A percentile compares a stretch with the other conserved stretches of the same genome.
phyloP scores from a whole-genome alignment of 2,113 vertebrate genomes.

The Boulengeromyrus knoepffleri region DNA sequence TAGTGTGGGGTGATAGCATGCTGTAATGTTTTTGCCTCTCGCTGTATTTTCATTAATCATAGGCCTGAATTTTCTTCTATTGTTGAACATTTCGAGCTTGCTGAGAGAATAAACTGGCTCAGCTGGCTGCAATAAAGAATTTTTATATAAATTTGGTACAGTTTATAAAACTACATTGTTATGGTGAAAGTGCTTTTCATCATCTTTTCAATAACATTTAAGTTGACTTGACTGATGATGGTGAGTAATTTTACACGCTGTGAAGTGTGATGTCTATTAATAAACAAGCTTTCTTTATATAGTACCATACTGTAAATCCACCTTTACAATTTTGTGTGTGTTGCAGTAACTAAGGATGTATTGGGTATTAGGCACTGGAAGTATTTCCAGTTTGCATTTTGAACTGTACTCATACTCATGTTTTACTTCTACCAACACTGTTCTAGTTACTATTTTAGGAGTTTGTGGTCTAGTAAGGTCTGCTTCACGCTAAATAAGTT shows the following conservation, averaged over 20 bases:
- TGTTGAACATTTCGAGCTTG: background rate
- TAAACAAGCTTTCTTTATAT: background rate
- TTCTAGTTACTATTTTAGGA: background rate
- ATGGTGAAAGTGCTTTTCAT: background rate
- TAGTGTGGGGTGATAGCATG: background rate
- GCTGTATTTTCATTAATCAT: background rate
- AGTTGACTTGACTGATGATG: background rate
- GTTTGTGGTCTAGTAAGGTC: background rate
- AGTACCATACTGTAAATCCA: background rate
- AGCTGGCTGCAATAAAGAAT: background rate
- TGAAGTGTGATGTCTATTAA: background rate
- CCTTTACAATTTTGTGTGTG: background rate
- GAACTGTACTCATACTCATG: background rate
- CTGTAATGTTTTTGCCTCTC: background rate
- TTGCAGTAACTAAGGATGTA: background rate
- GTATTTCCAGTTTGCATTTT: background rate
- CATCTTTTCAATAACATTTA: background rate
- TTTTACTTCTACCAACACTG: background rate
- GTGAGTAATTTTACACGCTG: background rate
- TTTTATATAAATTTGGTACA: background rate
- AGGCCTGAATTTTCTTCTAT: background rate
- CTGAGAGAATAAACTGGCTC: background rate
- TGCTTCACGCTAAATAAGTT: background rate
- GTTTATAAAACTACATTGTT: background rate
- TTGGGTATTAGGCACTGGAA: background rate